A percentile compares a stretch with the other conserved stretches of the same genome.
These are phyloP conservation scores for Eupsilia transversa DNA, from an alignment of 2,888 invertebrate genomes.

Conservation along the genomic window DNA sequence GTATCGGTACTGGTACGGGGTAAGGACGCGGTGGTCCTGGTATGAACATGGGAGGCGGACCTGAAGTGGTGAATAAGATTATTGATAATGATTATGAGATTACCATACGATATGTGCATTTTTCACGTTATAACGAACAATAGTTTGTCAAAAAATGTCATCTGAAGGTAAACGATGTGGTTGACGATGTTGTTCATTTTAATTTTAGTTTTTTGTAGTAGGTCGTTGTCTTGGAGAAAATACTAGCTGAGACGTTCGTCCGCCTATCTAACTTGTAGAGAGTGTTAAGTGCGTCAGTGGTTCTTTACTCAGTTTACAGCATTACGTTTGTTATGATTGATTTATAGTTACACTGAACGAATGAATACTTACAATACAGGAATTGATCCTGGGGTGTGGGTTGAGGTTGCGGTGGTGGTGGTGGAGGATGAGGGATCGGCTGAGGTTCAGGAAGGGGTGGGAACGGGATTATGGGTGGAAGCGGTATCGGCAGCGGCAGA, in stretches of 20 bases:
- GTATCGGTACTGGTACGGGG: slow-evolving; percentile 83
- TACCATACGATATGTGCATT: not conserved
- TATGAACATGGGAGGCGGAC: slow-evolving; percentile 79
- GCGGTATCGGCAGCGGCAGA: slow-evolving; percentile 37
- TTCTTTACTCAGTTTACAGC: not conserved
- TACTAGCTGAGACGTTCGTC: not conserved
- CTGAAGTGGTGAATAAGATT: slow-evolving; percentile 62
- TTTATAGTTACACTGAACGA: not conserved
- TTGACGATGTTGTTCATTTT: not conserved
- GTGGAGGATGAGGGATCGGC: slow-evolving; percentile 32
- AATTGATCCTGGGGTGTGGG: slow-evolving; percentile 30
- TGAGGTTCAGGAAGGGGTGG: slow-evolving; percentile 27
- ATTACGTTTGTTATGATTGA: not conserved
- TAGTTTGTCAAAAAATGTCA: not conserved
- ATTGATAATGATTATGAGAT: not conserved
- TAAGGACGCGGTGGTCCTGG: slow-evolving; percentile 84
- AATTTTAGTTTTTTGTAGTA: not conserved
- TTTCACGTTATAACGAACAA: not conserved
- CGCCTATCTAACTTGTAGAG: not conserved
- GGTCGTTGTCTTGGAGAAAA: not conserved
- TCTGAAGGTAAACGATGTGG: not conserved
- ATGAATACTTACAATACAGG: slow-evolving; percentile 59
- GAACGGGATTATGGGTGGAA: slow-evolving; percentile 21
- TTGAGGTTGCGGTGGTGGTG: slow-evolving; percentile 25
- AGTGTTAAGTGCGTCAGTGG: slow-evolving; percentile 20